These are phyloP conservation scores for Sorex maritimensis DNA, from an alignment of 2,797 vertebrate species.

Conservation along the genomic window DNA sequence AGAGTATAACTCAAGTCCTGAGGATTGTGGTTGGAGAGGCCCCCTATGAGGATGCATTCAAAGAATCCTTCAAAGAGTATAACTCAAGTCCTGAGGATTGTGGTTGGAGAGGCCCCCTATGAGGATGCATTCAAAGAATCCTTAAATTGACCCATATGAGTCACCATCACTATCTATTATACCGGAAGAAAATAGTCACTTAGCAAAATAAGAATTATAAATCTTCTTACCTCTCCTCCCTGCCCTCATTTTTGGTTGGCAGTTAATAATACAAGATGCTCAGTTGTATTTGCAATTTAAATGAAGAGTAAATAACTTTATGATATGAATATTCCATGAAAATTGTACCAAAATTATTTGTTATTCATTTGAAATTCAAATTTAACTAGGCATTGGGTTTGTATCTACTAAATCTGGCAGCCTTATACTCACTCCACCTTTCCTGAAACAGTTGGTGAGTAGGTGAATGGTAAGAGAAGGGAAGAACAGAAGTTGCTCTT, in stretches of 20 bases:
- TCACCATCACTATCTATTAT: background rate
- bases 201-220: background rate
- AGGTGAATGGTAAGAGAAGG: slow-evolving; percentile 35
- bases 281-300: slow-evolving; percentile 53
- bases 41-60: background rate
- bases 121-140: background rate
- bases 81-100: background rate
- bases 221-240: background rate
- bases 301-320: background rate
- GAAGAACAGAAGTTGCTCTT: slow-evolving; percentile 44
- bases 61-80: background rate
- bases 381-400: slow-evolving; percentile 30
- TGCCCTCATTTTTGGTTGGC: background rate
- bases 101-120: background rate
- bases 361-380: slow-evolving; percentile 61
- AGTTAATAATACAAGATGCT: slow-evolving; percentile 1
- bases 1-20: background rate
- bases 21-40: background rate
- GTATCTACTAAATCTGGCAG: slow-evolving; percentile 52
- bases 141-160: background rate
- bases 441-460: slow-evolving; percentile 51
- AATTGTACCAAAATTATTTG: slow-evolving; percentile 6
- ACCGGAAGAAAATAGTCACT: background rate
- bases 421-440: background rate
- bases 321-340: slow-evolving; percentile 4